Conservation (phyloP, 2,888 invertebrate species). For the Apamea epomidion region DNA sequence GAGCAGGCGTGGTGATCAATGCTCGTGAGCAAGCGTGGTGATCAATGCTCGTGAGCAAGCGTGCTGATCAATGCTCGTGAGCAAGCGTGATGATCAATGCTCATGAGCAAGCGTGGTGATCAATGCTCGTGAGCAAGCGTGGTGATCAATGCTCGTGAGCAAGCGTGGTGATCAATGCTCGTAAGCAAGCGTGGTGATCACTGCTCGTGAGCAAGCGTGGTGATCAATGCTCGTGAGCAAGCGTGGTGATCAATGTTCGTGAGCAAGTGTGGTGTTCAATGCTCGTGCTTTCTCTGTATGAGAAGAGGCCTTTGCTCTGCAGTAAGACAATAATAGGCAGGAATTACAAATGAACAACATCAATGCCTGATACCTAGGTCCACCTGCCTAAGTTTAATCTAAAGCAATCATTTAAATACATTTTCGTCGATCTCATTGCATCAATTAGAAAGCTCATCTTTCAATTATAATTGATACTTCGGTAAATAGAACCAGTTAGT, state of each 20-base stretch:
- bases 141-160: no score
- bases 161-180: no score
- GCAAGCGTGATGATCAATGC: no score
- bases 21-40: no score
- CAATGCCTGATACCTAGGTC: not conserved
- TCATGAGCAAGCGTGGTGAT: no score
- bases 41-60: no score
- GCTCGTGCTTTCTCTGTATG: not conserved
- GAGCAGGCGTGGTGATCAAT: no score
- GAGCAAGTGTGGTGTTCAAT: not conserved
- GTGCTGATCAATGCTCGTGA: no score
- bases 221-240: not conserved
- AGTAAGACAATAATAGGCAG: not conserved
- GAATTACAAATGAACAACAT: not conserved
- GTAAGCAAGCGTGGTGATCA: no score
- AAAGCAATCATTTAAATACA: slow-evolving; percentile 28
- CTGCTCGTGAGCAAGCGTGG: not conserved
- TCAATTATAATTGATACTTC: slow-evolving; percentile 31
- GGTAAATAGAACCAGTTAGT: slow-evolving; percentile 34
- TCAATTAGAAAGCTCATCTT: slow-evolving; percentile 58
- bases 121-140: no score
- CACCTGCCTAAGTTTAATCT: not conserved
- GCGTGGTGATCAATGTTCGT: not conserved
- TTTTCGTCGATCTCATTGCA: slow-evolving; percentile 34
- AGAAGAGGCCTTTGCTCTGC: not conserved